phyloP scores from a whole-genome alignment of 2,888 invertebrate genomes.

The Abrostola tripartita region DNA sequence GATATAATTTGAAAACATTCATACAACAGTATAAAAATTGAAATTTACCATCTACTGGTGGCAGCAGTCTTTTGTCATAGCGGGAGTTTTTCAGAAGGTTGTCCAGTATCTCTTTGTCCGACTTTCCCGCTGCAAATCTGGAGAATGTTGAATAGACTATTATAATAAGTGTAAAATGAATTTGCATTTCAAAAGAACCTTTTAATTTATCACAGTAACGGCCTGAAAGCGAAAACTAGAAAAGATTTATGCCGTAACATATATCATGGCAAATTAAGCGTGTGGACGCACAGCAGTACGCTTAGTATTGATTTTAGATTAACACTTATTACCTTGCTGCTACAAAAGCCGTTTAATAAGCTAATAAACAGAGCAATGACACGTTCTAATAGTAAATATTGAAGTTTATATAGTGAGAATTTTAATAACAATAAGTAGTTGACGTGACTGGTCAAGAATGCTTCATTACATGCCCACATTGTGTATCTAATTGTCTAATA shows the following conservation, averaged over 20 bases:
- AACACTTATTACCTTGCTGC: slow-evolving; percentile 67
- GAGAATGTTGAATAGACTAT: slow-evolving; percentile 63
- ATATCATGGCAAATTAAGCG: slow-evolving; percentile 70
- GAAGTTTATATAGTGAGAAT: slow-evolving; percentile 14
- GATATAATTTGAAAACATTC: slow-evolving; percentile 32
- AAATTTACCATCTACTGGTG: slow-evolving; percentile 94
- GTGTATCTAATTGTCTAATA: too few relatives aligned
- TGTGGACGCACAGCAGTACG: slow-evolving; percentile 60
- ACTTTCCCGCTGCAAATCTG: slow-evolving; percentile 97
- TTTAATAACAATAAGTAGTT: slow-evolving; percentile 11
- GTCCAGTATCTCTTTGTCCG: slow-evolving; percentile 97
- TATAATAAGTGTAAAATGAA: slow-evolving; percentile 32
- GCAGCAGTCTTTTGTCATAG: slow-evolving; percentile 97
- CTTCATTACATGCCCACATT: background rate
- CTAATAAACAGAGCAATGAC: slow-evolving; percentile 55
- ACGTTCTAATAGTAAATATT: slow-evolving; percentile 39
- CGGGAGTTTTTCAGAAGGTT: slow-evolving; percentile 95
- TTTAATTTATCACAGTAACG: slow-evolving; percentile 50
- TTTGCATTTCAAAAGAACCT: slow-evolving; percentile 45
- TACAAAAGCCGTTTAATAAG: slow-evolving; percentile 59
- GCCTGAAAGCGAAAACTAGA: slow-evolving; percentile 34
- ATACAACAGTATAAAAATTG: slow-evolving; percentile 6
- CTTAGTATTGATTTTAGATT: slow-evolving; percentile 77
- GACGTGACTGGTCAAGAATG: background rate
- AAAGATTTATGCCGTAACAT: slow-evolving; percentile 63